A percentile compares a stretch with the other conserved stretches of the same genome.
These are phyloP conservation scores for Microhierax caerulescens DNA, from an alignment of 2,797 vertebrate species.

Conservation along the genomic window DNA sequence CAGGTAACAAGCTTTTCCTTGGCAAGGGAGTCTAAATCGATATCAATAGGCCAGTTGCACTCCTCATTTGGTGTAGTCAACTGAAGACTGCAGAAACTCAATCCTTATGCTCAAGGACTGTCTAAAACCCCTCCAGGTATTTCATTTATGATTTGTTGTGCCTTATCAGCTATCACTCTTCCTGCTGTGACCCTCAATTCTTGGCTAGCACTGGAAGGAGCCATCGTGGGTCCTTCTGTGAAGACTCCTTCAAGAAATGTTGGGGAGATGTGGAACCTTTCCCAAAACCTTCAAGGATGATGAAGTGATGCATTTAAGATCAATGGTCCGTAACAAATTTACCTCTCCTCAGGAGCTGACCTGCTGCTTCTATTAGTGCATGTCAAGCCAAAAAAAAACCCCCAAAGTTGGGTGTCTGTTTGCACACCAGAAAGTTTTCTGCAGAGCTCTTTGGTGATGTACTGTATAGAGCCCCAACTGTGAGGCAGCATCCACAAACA, in stretches of 20 bases:
- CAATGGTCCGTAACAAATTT: not conserved
- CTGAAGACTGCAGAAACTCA: not conserved
- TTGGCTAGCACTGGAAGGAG: not conserved
- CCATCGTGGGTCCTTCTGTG: accelerated
- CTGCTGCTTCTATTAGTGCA: not conserved
- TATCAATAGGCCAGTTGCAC: not conserved
- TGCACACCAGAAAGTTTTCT: not conserved
- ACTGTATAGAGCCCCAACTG: not conserved
- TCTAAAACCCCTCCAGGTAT: not conserved
- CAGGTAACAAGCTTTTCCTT: not conserved
- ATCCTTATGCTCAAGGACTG: not conserved
- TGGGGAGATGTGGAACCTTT: not conserved
- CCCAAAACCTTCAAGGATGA: not conserved
- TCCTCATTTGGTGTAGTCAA: not conserved
- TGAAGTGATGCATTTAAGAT: not conserved
- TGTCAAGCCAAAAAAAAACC: not conserved
- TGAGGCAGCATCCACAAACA: not conserved
- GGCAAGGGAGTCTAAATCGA: not conserved
- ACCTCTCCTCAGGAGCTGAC: not conserved
- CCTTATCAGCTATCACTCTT: not conserved
- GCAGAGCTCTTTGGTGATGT: not conserved
- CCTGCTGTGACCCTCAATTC: not conserved
- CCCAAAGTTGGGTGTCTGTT: accelerated
- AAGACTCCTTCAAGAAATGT: not conserved
- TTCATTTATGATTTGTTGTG: not conserved